These are phyloP conservation scores for Drosophila acutilabella DNA, from an alignment of 2,888 invertebrate species.

Conservation along the genomic window DNA sequence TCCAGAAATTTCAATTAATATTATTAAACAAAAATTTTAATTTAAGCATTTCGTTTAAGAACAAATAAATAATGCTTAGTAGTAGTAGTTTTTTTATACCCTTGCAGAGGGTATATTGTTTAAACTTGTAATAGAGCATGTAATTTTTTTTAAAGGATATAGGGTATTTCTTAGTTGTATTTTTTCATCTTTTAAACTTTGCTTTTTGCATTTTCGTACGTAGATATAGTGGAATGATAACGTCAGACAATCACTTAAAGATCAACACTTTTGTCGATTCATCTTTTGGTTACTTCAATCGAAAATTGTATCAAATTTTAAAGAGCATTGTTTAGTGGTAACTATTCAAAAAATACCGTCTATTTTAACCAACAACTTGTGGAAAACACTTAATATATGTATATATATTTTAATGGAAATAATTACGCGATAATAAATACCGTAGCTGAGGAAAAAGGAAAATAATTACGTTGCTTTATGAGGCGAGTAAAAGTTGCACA, in stretches of 20 bases:
- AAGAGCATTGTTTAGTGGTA: background rate
- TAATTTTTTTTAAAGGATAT: background rate
- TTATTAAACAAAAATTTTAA: no score
- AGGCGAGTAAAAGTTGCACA: conserved; percentile 41
- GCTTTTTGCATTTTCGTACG: background rate
- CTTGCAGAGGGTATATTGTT: no score
- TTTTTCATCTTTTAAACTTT: background rate
- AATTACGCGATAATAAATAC: conserved; percentile 7
- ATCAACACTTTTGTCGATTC: conserved; percentile 3
- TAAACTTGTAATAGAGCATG: no score
- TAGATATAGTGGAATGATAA: conserved; percentile 12
- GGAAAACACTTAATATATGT: background rate
- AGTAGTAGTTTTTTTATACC: no score
- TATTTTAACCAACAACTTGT: background rate
- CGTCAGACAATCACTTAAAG: conserved; percentile 9
- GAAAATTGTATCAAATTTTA: background rate
- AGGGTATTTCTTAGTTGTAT: background rate
- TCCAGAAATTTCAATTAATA: background rate
- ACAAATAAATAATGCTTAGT: no score
- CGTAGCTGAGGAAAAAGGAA: conserved; percentile 14
- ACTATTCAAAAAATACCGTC: background rate
- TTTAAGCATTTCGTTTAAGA: no score
- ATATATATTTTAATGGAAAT: background rate
- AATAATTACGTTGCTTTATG: conserved; percentile 36
- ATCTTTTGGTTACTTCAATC: background rate